Evolutionary conservation across 1,140 invertebrate genomes (phyloP), one percentile per base, ranked within the genome.

Genomic region (Scaptomyza hsui): DNA sequence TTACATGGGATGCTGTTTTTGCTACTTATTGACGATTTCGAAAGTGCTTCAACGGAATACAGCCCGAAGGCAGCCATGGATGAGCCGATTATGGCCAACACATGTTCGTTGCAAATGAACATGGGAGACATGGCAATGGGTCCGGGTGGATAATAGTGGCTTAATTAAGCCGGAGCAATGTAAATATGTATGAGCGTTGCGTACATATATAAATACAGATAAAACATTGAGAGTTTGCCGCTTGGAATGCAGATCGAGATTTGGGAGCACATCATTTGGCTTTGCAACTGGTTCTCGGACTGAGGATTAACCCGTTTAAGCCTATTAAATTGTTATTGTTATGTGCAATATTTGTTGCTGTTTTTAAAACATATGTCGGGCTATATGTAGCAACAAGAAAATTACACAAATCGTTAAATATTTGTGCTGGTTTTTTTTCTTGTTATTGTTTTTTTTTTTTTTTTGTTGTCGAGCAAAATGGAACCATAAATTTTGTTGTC

Each of bases 401-500:
- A 88, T 88, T 88, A 88, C 78, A 89, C 78, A 89, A 88, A 88
- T 78, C 82, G 75, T 89, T 82, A 89, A 88, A 88, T 88, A 89
- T 81, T 78, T 88, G 83, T 64, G 42, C 48, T 60, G 48, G 16
- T 41, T 70, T 12, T 60, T 39, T 4, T 12, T 63, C n/a, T n/a
- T n/a, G n/a, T n/a, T n/a, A n/a, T 52, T 59, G 26, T 16, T 45
- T 44, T 44, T 18, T 51, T 44, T 42, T 53, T 52, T 13, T 10
- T 52, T n/a, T 48, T 13, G 57, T 39, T 57, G 39, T 42, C 76
- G 69, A 44, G 56, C 63, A 67, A 37, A 37, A 81, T 67, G 63
- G 68, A 74, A 57, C 62, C 62, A 86, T 86, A 88, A 86, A 86
- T 86, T 86, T 78, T 65, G 68, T 65, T 69, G 69, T 64, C 52